A percentile compares a stretch with the other conserved stretches of the same genome.
These are phyloP conservation scores for Aleiodes alternator DNA, from an alignment of 2,888 invertebrate genomes.

Conservation along the genomic window DNA sequence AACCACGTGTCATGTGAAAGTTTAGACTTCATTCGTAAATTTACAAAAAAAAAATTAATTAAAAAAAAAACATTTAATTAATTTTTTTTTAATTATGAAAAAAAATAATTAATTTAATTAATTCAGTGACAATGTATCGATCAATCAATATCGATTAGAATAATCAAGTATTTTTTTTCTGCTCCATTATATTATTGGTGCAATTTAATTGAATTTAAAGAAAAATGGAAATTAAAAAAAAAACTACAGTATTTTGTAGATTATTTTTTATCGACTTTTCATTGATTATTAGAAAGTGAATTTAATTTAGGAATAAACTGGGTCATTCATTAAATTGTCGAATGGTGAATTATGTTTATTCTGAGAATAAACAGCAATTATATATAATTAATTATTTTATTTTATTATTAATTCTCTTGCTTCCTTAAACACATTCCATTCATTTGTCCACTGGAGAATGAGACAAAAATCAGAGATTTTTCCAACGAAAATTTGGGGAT, in stretches of 20 bases:
- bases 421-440: background rate
- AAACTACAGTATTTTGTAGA: slow-evolving; percentile 58
- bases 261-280: slow-evolving; percentile 52
- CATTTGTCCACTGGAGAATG: background rate
- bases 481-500: no score
- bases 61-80: no score
- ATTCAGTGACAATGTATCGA: no score
- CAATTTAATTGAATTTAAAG: slow-evolving; percentile 16
- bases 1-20: no score
- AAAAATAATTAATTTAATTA: no score
- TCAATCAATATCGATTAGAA: background rate
- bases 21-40: no score
- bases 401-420: background rate
- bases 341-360: slow-evolving; percentile 49
- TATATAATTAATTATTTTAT: slow-evolving; percentile 11
- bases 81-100: no score
- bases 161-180: slow-evolving; percentile 41
- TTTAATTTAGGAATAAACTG: slow-evolving; percentile 19
- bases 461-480: background rate
- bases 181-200: slow-evolving; percentile 51
- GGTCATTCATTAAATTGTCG: slow-evolving; percentile 10
- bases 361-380: slow-evolving; percentile 47
- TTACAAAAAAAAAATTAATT: no score
- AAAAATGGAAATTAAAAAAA: slow-evolving; percentile 1
- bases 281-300: slow-evolving; percentile 42